Conservation (phyloP, 2,113 vertebrate genomes). For the Sinocyclocheilus anshuiensis region DNA sequence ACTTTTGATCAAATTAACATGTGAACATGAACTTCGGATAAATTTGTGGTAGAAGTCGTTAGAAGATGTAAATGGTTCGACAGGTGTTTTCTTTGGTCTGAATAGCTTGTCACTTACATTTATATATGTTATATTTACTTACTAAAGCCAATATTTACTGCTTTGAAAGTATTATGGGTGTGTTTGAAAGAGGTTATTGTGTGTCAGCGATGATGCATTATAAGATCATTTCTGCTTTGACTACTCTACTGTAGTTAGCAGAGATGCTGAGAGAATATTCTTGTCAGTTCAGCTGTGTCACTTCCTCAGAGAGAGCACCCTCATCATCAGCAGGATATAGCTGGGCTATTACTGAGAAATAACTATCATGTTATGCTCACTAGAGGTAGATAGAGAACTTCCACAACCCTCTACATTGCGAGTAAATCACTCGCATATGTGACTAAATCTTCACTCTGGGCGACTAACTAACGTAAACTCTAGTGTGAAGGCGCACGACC, state of each 20-base stretch:
- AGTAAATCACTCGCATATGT: too few relatives aligned
- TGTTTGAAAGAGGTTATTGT: not conserved
- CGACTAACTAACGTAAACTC: too few relatives aligned
- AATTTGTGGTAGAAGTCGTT: not conserved
- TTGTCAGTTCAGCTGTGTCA: constrained; percentile 32
- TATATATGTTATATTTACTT: not conserved
- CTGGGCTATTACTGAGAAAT: constrained; percentile 29
- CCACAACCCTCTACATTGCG: too few relatives aligned
- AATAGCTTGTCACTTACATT: not conserved
- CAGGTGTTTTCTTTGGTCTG: not conserved
- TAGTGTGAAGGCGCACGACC: too few relatives aligned
- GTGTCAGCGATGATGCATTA: constrained; percentile 10
- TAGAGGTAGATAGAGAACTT: not conserved
- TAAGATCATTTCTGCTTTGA: constrained; percentile 21
- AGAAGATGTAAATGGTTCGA: not conserved
- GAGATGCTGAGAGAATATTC: constrained; percentile 28
- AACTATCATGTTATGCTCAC: not conserved
- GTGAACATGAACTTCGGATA: not conserved
- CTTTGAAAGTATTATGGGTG: constrained; percentile 1
- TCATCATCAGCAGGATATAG: constrained; percentile 11
- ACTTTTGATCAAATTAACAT: not conserved
- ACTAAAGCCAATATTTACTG: not conserved
- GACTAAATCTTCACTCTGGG: too few relatives aligned
- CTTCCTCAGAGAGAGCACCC: not conserved
- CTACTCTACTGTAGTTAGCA: not conserved